A percentile compares a stretch with the other conserved stretches of the same genome.
phyloP scores from a whole-genome alignment of 2,797 vertebrate species.

The Myiothlypis chrysogaster region DNA sequence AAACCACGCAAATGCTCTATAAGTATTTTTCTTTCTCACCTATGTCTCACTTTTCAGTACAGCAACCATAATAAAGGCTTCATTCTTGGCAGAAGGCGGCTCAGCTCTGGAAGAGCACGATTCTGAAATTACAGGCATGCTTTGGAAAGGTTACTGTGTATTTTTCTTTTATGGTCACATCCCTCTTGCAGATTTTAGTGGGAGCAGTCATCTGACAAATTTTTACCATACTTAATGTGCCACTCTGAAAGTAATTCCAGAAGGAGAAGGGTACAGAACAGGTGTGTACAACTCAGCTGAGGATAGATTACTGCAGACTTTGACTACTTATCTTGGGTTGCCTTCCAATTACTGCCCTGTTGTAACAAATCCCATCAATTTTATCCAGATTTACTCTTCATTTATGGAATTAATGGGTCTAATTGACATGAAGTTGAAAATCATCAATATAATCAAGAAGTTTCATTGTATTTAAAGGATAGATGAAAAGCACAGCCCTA shows the following conservation, averaged over 20 bases:
- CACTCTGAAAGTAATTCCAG: neutral
- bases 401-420: neutral
- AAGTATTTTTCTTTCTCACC: neutral
- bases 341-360: neutral
- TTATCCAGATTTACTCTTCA: neutral
- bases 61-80: neutral
- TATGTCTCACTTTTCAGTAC: neutral
- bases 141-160: neutral
- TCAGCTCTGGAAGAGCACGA: neutral
- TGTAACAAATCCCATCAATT: neutral
- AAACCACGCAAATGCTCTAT: neutral
- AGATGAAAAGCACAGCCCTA: neutral
- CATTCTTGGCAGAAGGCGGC: neutral
- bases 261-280: neutral
- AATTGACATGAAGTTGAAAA: neutral
- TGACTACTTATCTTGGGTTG: neutral
- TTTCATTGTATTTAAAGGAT: neutral
- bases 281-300: neutral
- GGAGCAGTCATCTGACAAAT: constrained; percentile 11
- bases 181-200: neutral
- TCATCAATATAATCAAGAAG: neutral
- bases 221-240: constrained; percentile 17
- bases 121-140: constrained; percentile 1
- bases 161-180: constrained; percentile 21
- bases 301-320: neutral